Conservation (phyloP, 2,888 invertebrate species). For the Drosophila buzzatii region DNA sequence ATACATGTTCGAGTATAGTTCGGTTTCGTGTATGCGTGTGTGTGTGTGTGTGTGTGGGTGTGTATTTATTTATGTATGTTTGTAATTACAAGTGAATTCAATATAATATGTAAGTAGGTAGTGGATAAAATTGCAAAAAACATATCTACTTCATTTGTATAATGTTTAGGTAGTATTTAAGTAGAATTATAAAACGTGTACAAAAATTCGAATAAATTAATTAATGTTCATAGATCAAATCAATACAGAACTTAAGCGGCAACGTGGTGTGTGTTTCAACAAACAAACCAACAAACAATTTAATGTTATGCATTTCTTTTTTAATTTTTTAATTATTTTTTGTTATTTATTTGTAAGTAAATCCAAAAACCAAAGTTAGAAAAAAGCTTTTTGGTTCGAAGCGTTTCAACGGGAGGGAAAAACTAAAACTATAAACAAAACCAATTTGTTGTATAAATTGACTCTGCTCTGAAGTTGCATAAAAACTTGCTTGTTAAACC, state of each 20-base stretch:
- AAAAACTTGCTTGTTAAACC: slow-evolving; percentile 55
- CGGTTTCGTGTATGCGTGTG: slow-evolving; percentile 3
- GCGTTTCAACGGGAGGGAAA: slow-evolving; percentile 37
- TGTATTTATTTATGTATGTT: slow-evolving; percentile 57
- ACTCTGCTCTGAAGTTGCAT: slow-evolving; percentile 78
- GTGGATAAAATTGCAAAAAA: slow-evolving; percentile 72
- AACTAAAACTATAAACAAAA: slow-evolving; percentile 55
- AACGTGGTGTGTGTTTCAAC: slow-evolving; percentile 58
- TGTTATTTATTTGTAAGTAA: slow-evolving; percentile 17
- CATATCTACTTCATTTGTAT: slow-evolving; percentile 66
- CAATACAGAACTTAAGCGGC: slow-evolving; percentile 63
- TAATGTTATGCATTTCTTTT: slow-evolving; percentile 55
- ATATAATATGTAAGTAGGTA: slow-evolving; percentile 59
- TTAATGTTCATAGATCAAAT: slow-evolving; percentile 46
- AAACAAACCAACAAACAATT: slow-evolving; percentile 70
- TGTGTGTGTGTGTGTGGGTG: slow-evolving; percentile 10
- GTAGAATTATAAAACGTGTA: slow-evolving; percentile 55
- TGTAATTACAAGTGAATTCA: slow-evolving; percentile 72
- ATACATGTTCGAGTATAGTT: slow-evolving; percentile 25
- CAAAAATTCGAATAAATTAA: slow-evolving; percentile 40
- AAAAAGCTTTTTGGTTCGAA: slow-evolving; percentile 56
- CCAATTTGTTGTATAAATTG: slow-evolving; percentile 41
- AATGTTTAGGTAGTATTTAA: slow-evolving; percentile 54
- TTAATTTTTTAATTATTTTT: slow-evolving; percentile 1
- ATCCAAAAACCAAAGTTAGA: slow-evolving; percentile 52